phyloP scores from a whole-genome alignment of 2,888 invertebrate genomes.

The Piscicola geometra region DNA sequence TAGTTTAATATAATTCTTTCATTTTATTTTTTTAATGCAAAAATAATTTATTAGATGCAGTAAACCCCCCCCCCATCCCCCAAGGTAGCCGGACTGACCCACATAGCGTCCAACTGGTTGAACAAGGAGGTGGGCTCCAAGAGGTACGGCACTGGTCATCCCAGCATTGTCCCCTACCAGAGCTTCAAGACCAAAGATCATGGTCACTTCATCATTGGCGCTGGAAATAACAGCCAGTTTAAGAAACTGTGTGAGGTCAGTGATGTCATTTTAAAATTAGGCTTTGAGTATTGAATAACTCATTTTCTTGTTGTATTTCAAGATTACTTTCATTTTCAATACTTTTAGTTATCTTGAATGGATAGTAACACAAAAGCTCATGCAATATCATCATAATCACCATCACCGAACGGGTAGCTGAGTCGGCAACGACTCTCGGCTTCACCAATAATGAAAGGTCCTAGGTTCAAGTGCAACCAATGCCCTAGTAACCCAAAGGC shows the following conservation, averaged over 20 bases:
- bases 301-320: no score
- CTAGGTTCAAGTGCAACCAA: no score
- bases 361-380: no score
- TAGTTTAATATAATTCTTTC: no score
- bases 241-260: constrained; percentile 49
- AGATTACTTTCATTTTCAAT: no score
- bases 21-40: not conserved
- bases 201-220: constrained; percentile 73
- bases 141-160: constrained; percentile 87
- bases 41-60: constrained; percentile 1
- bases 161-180: constrained; percentile 89
- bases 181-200: constrained; percentile 72
- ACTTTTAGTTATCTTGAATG: no score
- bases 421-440: no score
- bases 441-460: no score
- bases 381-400: no score
- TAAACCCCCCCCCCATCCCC: not conserved
- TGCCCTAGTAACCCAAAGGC: no score
- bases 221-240: constrained; percentile 69
- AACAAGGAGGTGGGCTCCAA: constrained; percentile 74
- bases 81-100: constrained; percentile 73
- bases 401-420: no score
- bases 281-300: not conserved
- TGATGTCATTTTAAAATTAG: constrained; percentile 20
- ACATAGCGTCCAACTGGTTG: constrained; percentile 81